Percentiles rank a stretch among this genome's conserved stretches.
Conservation (phyloP, 2,888 invertebrate genomes). For the Drosophila yooni region DNA sequence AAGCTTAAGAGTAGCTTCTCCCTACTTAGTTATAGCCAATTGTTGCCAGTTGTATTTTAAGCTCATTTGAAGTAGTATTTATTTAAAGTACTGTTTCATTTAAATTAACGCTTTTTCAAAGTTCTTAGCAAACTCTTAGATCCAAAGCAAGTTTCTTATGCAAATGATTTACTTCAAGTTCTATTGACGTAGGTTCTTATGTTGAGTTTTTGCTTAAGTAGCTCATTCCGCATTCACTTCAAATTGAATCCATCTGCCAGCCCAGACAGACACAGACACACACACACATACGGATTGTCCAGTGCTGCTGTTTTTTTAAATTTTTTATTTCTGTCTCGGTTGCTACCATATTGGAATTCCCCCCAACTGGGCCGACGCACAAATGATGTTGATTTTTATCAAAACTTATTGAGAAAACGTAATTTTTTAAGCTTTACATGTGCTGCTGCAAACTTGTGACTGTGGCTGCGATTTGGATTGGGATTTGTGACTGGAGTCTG, state of each 20-base stretch:
- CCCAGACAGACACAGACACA: not conserved
- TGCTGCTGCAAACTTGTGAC: conserved; percentile 13
- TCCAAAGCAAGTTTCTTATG: no score
- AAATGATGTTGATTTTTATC: conserved; percentile 82
- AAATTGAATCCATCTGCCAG: conserved; percentile 21
- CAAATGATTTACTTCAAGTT: not conserved
- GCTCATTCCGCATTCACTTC: conserved; percentile 36
- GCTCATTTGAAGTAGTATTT: not conserved
- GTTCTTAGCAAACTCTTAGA: not conserved
- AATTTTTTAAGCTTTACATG: conserved; percentile 77
- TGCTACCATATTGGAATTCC: conserved; percentile 81
- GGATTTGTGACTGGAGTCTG: conserved; percentile 22
- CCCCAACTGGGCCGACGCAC: conserved; percentile 75
- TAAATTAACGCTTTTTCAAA: not conserved
- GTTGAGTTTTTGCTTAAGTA: conserved; percentile 15
- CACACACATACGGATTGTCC: not conserved
- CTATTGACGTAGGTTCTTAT: not conserved
- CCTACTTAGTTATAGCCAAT: not conserved
- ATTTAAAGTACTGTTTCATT: not conserved
- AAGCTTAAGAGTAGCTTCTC: fast-evolving
- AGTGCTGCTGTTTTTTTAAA: conserved; percentile 30
- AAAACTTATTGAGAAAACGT: conserved; percentile 81
- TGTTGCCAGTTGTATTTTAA: not conserved
- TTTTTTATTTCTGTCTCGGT: conserved; percentile 17
- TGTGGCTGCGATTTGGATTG: conserved; percentile 15